phyloP scores from a whole-genome alignment of 2,113 vertebrate species.

The Cavia porcellus region DNA sequence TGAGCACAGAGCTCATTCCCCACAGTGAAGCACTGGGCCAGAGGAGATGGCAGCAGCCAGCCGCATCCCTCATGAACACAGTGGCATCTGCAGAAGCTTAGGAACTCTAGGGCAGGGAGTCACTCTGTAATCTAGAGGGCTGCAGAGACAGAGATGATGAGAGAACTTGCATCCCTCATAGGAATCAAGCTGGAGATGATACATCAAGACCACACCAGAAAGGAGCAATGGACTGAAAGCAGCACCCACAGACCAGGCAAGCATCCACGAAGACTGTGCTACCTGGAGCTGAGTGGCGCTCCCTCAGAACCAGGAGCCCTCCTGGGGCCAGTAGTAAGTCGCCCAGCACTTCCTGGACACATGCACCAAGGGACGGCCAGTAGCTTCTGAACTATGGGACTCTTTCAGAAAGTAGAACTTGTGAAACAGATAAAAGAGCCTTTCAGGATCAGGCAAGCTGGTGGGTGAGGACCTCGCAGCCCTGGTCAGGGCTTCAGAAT shows the following conservation, averaged over 20 bases:
- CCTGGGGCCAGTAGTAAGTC: constrained; percentile 29
- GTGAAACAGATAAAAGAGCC: background rate
- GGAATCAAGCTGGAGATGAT: background rate
- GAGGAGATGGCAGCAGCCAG: background rate
- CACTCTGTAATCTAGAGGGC: background rate
- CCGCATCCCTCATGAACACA: background rate
- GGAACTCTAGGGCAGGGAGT: background rate
- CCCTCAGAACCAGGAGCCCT: background rate
- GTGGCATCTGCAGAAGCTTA: background rate
- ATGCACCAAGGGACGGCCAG: background rate
- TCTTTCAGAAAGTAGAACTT: constrained; percentile 45
- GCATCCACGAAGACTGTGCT: background rate
- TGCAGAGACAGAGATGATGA: background rate
- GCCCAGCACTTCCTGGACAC: background rate
- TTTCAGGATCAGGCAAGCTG: accelerated
- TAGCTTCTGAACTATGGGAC: constrained; percentile 47
- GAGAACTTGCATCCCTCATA: background rate
- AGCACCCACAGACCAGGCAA: background rate
- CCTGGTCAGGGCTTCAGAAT: background rate
- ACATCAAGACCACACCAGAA: background rate
- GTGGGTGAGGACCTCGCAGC: too few relatives aligned
- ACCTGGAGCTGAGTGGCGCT: background rate
- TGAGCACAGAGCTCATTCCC: background rate
- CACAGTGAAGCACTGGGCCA: background rate
- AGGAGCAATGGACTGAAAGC: background rate